Conservation (phyloP, 2,888 invertebrate genomes). For the Teinopalpus imperialis region DNA sequence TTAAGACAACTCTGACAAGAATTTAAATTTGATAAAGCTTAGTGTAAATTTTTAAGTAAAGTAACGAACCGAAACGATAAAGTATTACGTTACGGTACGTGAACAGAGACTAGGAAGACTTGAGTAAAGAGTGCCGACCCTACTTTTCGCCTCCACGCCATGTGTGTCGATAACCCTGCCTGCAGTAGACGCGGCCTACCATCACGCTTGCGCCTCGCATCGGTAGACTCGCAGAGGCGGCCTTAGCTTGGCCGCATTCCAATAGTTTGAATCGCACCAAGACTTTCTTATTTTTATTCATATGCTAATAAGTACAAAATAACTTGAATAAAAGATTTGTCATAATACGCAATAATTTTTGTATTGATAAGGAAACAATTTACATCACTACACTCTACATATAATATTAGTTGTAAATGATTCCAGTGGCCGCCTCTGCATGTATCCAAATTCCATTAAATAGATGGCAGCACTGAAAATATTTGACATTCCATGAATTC, state of each 20-base stretch:
- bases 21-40: constrained; percentile 1
- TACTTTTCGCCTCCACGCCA: constrained; percentile 55
- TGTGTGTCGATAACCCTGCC: constrained; percentile 80
- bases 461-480: constrained; percentile 85
- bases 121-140: constrained; percentile 48
- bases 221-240: constrained; percentile 59
- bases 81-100: constrained; percentile 52
- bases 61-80: constrained; percentile 68
- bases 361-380: constrained; percentile 14
- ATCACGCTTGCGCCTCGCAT: constrained; percentile 71
- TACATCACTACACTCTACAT: constrained; percentile 25
- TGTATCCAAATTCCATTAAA: constrained; percentile 70
- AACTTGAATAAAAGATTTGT: background rate
- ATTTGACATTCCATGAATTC: constrained; percentile 86
- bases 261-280: constrained; percentile 51
- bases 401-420: constrained; percentile 28
- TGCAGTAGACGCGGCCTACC: constrained; percentile 63
- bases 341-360: background rate
- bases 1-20: background rate
- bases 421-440: constrained; percentile 66
- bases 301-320: background rate
- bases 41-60: constrained; percentile 40
- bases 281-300: constrained; percentile 44
- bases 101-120: constrained; percentile 33
- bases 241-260: constrained; percentile 69